Conservation (phyloP, 1,140 invertebrate species). For the Macrobrachium rosenbergii region DNA sequence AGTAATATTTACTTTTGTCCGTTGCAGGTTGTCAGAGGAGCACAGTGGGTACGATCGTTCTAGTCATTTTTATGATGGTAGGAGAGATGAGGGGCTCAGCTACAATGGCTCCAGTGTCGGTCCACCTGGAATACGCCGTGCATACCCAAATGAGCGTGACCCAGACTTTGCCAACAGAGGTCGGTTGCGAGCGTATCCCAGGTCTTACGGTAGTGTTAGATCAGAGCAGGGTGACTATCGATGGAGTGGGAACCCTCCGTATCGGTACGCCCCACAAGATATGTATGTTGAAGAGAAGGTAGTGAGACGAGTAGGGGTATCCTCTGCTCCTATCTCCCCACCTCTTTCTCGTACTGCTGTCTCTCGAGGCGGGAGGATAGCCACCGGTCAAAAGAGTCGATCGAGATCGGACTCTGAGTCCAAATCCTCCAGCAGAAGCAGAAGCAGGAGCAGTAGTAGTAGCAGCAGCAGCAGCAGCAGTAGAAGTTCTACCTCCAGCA, state of each 20-base stretch:
- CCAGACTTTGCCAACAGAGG: slow-evolving; percentile 67
- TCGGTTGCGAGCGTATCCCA: slow-evolving; percentile 69
- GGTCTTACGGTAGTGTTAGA: slow-evolving; percentile 67
- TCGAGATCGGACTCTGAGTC: slow-evolving; percentile 70
- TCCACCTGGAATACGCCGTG: slow-evolving; percentile 67
- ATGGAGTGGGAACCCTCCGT: slow-evolving; percentile 67
- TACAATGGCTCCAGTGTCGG: slow-evolving; percentile 66
- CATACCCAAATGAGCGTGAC: slow-evolving; percentile 68
- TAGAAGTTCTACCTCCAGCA: slow-evolving; percentile 68
- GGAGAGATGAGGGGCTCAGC: slow-evolving; percentile 58
- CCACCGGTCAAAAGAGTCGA: slow-evolving; percentile 19
- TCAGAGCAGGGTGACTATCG: slow-evolving; percentile 68
- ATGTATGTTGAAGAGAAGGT: slow-evolving; percentile 52
- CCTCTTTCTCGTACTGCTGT: slow-evolving; percentile 66
- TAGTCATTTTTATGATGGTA: slow-evolving; percentile 73
- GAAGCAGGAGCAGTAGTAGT: slow-evolving; percentile 60
- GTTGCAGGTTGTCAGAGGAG: slow-evolving; percentile 69
- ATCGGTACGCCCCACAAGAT: slow-evolving; percentile 66
- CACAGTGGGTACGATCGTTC: slow-evolving; percentile 71
- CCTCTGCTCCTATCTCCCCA: slow-evolving; percentile 65
- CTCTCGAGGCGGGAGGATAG: slow-evolving; percentile 60
- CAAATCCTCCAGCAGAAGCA: slow-evolving; percentile 68
- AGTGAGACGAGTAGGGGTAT: slow-evolving; percentile 42
- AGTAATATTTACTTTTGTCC: slow-evolving; percentile 85
- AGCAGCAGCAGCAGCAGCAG: slow-evolving; percentile 69